These are phyloP conservation scores for Hydrocynus forskahlii DNA, from an alignment of 2,797 vertebrate species.

Conservation along the genomic window DNA sequence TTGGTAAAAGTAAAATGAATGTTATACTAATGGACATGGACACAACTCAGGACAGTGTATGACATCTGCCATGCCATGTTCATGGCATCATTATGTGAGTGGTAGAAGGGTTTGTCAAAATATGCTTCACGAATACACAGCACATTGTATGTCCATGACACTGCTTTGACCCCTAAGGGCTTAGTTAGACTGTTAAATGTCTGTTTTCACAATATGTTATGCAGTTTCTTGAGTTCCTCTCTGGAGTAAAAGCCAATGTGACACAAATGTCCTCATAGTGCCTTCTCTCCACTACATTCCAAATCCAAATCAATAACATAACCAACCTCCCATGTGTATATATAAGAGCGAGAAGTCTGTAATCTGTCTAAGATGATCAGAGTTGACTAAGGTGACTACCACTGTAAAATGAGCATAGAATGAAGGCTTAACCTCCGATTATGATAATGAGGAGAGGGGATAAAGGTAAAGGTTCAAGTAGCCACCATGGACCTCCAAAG, in stretches of 20 bases:
- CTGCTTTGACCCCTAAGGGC: too few species aligned
- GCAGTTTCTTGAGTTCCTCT: not conserved
- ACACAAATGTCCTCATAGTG: not conserved
- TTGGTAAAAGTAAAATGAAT: too few species aligned
- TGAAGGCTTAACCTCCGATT: constrained; percentile 12
- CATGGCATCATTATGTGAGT: too few species aligned
- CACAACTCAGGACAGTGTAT: too few species aligned
- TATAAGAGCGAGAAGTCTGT: not conserved
- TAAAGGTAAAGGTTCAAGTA: constrained; percentile 41
- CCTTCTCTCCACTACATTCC: not conserved
- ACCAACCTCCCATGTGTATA: not conserved
- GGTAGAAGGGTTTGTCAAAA: too few species aligned
- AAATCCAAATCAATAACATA: not conserved
- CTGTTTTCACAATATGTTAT: not conserved
- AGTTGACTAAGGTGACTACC: not conserved
- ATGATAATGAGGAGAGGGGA: constrained; percentile 13
- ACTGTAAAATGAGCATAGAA: constrained; percentile 17
- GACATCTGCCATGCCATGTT: too few species aligned
- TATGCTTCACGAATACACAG: too few species aligned
- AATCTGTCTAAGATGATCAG: constrained; percentile 17
- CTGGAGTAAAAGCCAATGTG: not conserved
- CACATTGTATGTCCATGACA: too few species aligned
- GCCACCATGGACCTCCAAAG: constrained; percentile 8
- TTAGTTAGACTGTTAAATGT: not conserved
- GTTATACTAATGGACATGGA: too few species aligned